These are phyloP conservation scores for Argopecten irradians DNA, from an alignment of 1,140 invertebrate genomes.

Conservation along the genomic window DNA sequence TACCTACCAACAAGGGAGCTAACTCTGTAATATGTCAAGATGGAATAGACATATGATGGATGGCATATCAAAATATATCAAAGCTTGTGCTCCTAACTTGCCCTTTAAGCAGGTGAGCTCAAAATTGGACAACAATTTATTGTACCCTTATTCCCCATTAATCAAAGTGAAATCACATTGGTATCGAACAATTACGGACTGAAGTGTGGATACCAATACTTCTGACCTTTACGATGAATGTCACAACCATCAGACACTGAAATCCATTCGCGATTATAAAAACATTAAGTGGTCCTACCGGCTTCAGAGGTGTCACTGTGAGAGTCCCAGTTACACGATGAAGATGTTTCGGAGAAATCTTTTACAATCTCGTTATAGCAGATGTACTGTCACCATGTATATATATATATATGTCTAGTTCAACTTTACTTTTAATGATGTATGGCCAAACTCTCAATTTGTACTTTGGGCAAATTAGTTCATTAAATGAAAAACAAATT, in stretches of 20 bases:
- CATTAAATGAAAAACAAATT: too few relatives aligned
- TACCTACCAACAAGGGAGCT: too few relatives aligned
- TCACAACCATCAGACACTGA: neutral
- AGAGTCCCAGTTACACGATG: neutral
- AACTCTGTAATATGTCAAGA: too few relatives aligned
- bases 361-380: neutral
- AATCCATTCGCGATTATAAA: too few relatives aligned
- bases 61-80: too few relatives aligned
- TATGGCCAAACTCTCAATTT: neutral
- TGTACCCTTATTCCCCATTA: too few relatives aligned
- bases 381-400: neutral
- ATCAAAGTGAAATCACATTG: neutral
- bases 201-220: neutral
- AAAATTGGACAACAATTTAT: too few relatives aligned
- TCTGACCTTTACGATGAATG: neutral
- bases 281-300: too few relatives aligned
- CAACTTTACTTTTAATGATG: neutral
- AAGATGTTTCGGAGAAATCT: neutral
- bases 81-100: too few relatives aligned
- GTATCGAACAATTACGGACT: neutral
- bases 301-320: neutral
- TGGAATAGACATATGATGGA: too few relatives aligned
- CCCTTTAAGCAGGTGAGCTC: too few relatives aligned
- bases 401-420: neutral
- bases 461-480: too few relatives aligned